phyloP scores from a whole-genome alignment of 1,140 invertebrate species.

The Panagrolaimus sp. region DNA sequence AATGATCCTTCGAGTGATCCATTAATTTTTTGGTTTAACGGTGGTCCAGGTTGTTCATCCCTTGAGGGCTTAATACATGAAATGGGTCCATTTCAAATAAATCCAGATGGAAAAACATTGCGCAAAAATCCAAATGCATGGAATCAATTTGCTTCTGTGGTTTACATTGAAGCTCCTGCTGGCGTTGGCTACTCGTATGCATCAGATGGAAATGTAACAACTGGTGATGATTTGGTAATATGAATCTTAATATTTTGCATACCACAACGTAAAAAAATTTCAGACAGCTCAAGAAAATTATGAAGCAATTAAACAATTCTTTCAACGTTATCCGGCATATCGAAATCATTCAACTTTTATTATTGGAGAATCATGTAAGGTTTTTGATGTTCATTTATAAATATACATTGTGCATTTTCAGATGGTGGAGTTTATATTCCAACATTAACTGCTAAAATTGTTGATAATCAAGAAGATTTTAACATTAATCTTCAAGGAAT shows the following conservation, averaged over 20 bases:
- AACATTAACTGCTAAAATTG: constrained; percentile 61
- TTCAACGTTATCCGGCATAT: constrained; percentile 59
- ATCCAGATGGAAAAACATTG: constrained; percentile 52
- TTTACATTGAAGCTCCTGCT: too few species aligned
- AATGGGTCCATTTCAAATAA: constrained; percentile 61
- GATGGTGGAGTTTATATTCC: constrained; percentile 60
- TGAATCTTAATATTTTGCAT: neutral
- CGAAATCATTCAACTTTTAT: constrained; percentile 60
- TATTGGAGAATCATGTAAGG: constrained; percentile 60
- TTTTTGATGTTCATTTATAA: too few species aligned
- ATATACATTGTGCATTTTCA: too few species aligned
- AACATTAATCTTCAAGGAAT: constrained; percentile 53
- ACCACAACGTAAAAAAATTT: too few species aligned
- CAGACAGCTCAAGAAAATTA: constrained; percentile 61
- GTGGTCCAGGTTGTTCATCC: constrained; percentile 64
- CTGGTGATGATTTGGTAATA: too few species aligned
- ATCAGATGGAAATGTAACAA: too few species aligned
- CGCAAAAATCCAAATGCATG: constrained; percentile 60
- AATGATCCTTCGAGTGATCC: neutral
- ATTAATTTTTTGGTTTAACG: constrained; percentile 62
- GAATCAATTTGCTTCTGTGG: constrained; percentile 53
- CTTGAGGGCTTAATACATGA: constrained; percentile 62
- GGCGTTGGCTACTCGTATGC: too few species aligned
- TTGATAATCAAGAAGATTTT: constrained; percentile 58
- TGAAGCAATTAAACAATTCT: constrained; percentile 62